Percentiles rank a stretch among this genome's conserved stretches.
Conservation (phyloP, 1,140 invertebrate genomes). For the Drosophila bifasciata region DNA sequence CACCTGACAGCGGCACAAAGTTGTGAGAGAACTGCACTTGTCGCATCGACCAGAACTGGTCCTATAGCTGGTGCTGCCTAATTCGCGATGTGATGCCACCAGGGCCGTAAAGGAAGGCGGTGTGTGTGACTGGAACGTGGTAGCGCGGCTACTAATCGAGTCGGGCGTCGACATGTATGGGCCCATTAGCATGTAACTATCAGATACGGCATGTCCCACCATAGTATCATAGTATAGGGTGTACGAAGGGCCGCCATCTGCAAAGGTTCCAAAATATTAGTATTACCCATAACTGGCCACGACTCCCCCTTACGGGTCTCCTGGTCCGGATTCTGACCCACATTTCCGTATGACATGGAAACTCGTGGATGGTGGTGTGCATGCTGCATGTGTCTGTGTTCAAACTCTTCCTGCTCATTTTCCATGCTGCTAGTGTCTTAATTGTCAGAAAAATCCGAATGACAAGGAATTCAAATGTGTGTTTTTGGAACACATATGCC, state of each 20-base stretch:
- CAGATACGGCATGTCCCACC: constrained; percentile 20
- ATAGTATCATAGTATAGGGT: constrained; percentile 27
- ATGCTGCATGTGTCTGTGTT: constrained; percentile 44
- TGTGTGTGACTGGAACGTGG: constrained; percentile 5
- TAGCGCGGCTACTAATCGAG: background rate
- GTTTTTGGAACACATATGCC: constrained; percentile 16
- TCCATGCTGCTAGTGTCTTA: constrained; percentile 50
- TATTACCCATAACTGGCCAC: background rate
- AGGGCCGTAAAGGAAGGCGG: constrained; percentile 29
- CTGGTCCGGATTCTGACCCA: constrained; percentile 31
- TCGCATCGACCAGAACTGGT: constrained; percentile 19
- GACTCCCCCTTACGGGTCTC: constrained; percentile 49
- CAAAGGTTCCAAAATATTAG: background rate
- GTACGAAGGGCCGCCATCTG: constrained; percentile 35
- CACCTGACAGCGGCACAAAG: constrained; percentile 41
- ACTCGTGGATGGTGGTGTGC: constrained; percentile 50
- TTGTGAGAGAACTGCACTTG: constrained; percentile 45
- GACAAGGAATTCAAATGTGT: background rate
- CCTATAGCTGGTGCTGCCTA: constrained; percentile 19
- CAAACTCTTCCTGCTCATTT: constrained; percentile 71
- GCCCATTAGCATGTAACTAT: constrained; percentile 57
- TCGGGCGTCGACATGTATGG: constrained; percentile 40
- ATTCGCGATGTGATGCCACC: constrained; percentile 31
- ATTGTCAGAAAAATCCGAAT: constrained; percentile 19
- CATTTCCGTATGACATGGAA: constrained; percentile 39